Evolutionary conservation across 2,797 vertebrate genomes (phyloP).

Genomic region (Pachyuromys duprasi): DNA sequence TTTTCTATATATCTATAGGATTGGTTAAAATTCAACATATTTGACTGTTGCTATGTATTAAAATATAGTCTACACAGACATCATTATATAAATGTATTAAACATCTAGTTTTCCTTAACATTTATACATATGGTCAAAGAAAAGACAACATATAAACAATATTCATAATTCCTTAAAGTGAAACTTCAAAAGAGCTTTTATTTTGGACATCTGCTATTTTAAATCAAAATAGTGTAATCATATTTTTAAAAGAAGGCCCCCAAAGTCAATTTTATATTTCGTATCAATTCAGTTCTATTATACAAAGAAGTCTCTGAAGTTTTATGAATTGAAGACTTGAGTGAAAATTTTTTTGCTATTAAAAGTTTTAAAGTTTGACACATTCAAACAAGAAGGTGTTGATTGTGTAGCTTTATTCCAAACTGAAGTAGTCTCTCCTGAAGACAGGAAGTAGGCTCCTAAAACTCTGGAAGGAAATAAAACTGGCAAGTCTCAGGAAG

Average conservation of each 20-base stretch:
- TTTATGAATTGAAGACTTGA: slow-evolving; percentile 14
- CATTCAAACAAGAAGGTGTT: slow-evolving; percentile 10
- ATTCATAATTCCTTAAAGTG: slow-evolving; percentile 42
- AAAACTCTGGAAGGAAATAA: neutral
- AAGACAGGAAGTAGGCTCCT: neutral
- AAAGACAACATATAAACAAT: slow-evolving; percentile 1
- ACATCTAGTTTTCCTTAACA: slow-evolving; percentile 26
- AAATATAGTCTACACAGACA: slow-evolving; percentile 7
- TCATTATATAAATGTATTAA: slow-evolving; percentile 34
- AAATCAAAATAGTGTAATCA: slow-evolving; percentile 35
- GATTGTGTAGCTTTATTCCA: neutral
- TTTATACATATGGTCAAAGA: slow-evolving; percentile 39
- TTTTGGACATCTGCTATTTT: slow-evolving; percentile 66
- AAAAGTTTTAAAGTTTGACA: slow-evolving; percentile 32
- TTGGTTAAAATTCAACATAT: slow-evolving; percentile 44
- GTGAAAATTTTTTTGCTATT: slow-evolving; percentile 31
- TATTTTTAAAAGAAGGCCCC: neutral
- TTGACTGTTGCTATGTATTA: slow-evolving; percentile 52
- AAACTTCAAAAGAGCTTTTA: slow-evolving; percentile 66
- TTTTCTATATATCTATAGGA: neutral
- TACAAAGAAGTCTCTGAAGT: slow-evolving; percentile 47
- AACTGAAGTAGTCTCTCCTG: neutral
- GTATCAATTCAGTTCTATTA: slow-evolving; percentile 23
- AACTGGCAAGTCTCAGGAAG: neutral
- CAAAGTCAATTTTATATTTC: slow-evolving; percentile 6